Conservation (phyloP, 2,113 vertebrate species). For the Hystrix cristata region DNA sequence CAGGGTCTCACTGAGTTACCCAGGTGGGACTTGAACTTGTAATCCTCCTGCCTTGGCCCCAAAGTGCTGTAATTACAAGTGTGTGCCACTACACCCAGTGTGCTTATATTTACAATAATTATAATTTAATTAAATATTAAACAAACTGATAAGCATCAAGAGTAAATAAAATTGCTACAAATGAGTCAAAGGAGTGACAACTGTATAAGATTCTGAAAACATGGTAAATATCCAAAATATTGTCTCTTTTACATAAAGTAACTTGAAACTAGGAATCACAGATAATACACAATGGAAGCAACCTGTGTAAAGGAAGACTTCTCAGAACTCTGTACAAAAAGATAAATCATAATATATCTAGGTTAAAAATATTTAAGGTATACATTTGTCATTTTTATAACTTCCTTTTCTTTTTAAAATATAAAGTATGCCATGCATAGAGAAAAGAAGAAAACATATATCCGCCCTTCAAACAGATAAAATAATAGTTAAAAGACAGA, state of each 20-base stretch:
- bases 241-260: neutral
- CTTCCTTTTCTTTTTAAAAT: conserved; percentile 25
- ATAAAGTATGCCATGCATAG: neutral
- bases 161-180: conserved; percentile 45
- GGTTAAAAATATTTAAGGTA: conserved; percentile 36
- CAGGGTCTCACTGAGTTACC: neutral
- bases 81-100: neutral
- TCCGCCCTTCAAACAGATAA: neutral
- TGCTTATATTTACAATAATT: neutral
- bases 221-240: neutral
- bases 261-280: neutral
- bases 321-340: neutral
- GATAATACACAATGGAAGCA: neutral
- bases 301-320: neutral
- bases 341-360: neutral
- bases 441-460: neutral
- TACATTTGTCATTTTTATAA: neutral
- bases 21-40: neutral
- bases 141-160: neutral
- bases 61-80: neutral
- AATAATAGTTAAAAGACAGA: neutral
- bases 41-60: neutral
- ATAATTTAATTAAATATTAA: neutral
- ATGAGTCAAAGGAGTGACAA: neutral
- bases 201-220: neutral